Conservation (phyloP, 53 echinoderm and acorn worm genomes). For the Holothuria leucospilota region DNA sequence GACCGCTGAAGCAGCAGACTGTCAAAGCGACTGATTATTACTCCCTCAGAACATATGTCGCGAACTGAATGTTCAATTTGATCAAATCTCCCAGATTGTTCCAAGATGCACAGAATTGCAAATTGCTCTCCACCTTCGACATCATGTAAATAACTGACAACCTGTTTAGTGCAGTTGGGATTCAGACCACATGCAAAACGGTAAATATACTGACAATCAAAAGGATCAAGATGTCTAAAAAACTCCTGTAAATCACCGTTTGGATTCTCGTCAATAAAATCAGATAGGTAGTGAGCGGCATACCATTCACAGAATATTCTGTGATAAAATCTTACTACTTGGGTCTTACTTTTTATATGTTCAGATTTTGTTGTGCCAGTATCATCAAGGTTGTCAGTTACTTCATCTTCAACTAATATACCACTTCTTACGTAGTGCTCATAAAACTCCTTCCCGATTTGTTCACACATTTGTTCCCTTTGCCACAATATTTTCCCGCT, state of each 20-base stretch:
- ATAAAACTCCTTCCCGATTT: neutral
- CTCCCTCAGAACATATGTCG: neutral
- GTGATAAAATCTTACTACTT: no score
- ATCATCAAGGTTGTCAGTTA: no score
- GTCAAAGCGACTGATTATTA: neutral
- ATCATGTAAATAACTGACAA: neutral
- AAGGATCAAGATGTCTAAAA: neutral
- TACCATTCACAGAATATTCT: no score
- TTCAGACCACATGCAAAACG: slow-evolving; percentile 3
- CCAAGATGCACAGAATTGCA: neutral
- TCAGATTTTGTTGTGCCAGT: no score
- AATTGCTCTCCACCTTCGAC: slow-evolving; percentile 3
- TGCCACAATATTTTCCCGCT: neutral
- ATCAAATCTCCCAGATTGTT: neutral
- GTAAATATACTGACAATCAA: neutral
- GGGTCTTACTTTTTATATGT: no score
- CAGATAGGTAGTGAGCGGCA: no score
- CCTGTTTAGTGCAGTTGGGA: neutral
- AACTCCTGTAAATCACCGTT: no score
- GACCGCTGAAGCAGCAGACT: neutral
- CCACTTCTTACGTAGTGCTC: no score
- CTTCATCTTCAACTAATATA: no score
- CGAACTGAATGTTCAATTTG: neutral
- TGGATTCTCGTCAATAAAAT: no score
- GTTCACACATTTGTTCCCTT: neutral